Percentiles rank a stretch among this genome's conserved stretches.
These are phyloP conservation scores for Ophthalmotilapia sp. DNA, from an alignment of 2,113 vertebrate genomes.

Conservation along the genomic window DNA sequence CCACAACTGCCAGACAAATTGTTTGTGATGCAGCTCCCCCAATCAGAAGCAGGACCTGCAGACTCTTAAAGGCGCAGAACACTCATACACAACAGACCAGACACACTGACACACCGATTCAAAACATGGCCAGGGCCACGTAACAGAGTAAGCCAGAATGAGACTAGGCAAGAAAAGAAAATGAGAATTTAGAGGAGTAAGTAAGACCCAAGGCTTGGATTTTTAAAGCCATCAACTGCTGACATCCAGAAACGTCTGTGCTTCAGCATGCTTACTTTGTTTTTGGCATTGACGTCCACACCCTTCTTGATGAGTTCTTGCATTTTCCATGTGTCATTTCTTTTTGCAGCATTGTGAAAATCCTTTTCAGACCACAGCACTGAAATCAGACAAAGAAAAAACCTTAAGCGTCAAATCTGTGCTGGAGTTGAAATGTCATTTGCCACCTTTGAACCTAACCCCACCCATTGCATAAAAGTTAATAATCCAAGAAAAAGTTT, in stretches of 20 bases:
- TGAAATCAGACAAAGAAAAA: slow-evolving; percentile 25
- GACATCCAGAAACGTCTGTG: neutral
- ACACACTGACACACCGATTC: fast-evolving
- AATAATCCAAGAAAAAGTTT: neutral
- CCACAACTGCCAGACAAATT: neutral
- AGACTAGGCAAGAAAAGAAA: neutral
- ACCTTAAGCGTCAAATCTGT: neutral
- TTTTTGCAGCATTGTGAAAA: slow-evolving; percentile 77
- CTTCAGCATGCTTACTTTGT: slow-evolving; percentile 63
- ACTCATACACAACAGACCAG: neutral
- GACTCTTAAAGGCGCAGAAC: neutral
- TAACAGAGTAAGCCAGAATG: neutral
- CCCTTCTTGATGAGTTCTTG: slow-evolving; percentile 76
- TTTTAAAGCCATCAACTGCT: neutral
- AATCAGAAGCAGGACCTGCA: too few species aligned
- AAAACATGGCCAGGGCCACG: neutral
- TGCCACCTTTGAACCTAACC: neutral
- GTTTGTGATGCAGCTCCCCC: neutral
- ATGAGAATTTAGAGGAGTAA: neutral
- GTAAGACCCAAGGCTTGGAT: neutral
- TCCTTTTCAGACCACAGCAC: slow-evolving; percentile 84
- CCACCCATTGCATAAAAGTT: neutral
- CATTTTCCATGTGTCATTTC: slow-evolving; percentile 75
- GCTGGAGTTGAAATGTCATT: neutral
- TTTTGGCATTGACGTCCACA: slow-evolving; percentile 81